Conservation (phyloP, 1,140 invertebrate species). For the Drosophila ironensis region DNA sequence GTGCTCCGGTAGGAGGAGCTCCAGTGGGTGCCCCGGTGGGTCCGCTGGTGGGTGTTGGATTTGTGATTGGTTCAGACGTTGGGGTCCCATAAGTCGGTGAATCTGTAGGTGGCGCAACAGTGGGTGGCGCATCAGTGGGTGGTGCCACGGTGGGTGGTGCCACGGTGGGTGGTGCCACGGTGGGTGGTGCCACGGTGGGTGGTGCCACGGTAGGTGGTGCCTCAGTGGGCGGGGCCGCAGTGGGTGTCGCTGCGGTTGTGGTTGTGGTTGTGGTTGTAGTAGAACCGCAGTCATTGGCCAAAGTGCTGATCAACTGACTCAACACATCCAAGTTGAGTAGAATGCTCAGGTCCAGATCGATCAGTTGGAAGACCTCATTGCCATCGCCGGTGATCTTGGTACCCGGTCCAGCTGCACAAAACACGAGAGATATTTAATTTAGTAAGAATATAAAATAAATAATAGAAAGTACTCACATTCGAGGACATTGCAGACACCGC, state of each 20-base stretch:
- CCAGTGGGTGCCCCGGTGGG: constrained; percentile 6
- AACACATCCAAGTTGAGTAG: constrained; percentile 25
- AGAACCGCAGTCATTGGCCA: constrained; percentile 41
- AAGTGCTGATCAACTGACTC: constrained; percentile 24
- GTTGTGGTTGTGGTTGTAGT: neutral
- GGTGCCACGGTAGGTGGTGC: neutral
- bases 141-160: neutral
- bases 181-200: neutral
- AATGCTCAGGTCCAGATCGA: constrained; percentile 40
- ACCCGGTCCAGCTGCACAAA: constrained; percentile 14
- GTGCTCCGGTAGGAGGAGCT: constrained; percentile 4
- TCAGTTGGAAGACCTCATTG: constrained; percentile 29
- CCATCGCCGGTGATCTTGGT: constrained; percentile 38
- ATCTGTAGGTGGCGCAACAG: neutral
- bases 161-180: neutral
- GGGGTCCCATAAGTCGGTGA: neutral
- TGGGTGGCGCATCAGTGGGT: neutral
- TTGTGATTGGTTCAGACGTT: constrained; percentile 14
- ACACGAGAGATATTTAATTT: no score
- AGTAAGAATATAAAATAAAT: no score
- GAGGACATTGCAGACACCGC: constrained; percentile 26
- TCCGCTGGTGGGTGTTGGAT: neutral
- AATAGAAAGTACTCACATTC: constrained; percentile 13
- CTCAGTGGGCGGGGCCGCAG: neutral
- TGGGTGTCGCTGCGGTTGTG: neutral